A percentile compares a stretch with the other conserved stretches of the same genome.
These are phyloP conservation scores for Acronicta alni DNA, from an alignment of 2,888 invertebrate species.

Conservation along the genomic window DNA sequence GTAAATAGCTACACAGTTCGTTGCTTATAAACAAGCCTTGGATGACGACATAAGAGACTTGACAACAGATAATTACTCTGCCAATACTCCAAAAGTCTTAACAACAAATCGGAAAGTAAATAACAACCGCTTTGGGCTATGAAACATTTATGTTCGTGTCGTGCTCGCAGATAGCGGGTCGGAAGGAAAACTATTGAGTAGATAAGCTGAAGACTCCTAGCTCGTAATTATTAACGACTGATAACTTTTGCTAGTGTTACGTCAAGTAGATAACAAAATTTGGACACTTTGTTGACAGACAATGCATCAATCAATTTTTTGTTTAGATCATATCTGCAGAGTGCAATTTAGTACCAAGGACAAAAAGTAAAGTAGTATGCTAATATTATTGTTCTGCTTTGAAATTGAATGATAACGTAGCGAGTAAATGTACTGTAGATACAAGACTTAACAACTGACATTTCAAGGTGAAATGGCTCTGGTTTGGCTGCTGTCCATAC, in stretches of 20 bases:
- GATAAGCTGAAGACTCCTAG: neutral
- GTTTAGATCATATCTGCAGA: neutral
- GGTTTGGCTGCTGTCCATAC: too few relatives aligned
- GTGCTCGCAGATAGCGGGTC: neutral
- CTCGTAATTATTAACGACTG: neutral
- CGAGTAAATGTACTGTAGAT: too few relatives aligned
- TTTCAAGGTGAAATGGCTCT: too few relatives aligned
- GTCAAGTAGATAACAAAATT: neutral
- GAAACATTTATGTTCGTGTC: constrained; percentile 1
- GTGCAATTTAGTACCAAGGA: neutral
- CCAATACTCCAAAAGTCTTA: constrained; percentile 30
- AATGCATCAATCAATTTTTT: constrained; percentile 29
- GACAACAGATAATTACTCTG: constrained; percentile 21
- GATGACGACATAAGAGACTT: constrained; percentile 35
- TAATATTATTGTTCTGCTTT: too few relatives aligned
- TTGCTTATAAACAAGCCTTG: constrained; percentile 34
- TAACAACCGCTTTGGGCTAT: neutral
- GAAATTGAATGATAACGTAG: too few relatives aligned
- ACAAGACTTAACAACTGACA: too few relatives aligned
- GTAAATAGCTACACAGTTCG: constrained; percentile 28
- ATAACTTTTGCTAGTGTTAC: constrained; percentile 7
- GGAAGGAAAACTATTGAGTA: neutral
- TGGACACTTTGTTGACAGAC: constrained; percentile 1
- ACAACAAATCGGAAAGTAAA: constrained; percentile 3
- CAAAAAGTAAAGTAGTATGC: too few relatives aligned